Evolutionary conservation across 2,113 vertebrate genomes (phyloP), one percentile per base, ranked within the genome.

Genomic region (Benitochromis conjunctus): DNA sequence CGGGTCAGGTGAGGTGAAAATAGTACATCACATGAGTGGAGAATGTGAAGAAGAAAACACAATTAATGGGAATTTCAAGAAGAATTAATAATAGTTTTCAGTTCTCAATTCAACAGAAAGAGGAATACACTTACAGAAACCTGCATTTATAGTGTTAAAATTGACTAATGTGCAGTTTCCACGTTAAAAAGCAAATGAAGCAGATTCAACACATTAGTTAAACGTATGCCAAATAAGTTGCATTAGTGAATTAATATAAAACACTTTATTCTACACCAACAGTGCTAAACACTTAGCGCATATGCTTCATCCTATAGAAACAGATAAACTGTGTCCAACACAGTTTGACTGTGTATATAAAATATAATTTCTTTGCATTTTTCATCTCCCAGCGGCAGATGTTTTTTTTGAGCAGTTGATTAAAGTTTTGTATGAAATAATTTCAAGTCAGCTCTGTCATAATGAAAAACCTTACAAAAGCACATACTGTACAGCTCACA

Each of bases 401-500:
- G 16, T 7, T 81, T 88, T 79, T 91, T 69, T 76, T 48, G 41
- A 84, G 79, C 55, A 89, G 56, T 56, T 82, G 80, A 92, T 91
- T 89, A 76, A 86, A 85, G 46, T 86, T 66, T 91, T 88, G 62
- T 38, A 84, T 58, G 64, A 92, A 92, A 85, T 86, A 43, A 85
- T 92, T 94, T 86, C 2, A 79, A 88, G 76, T 85, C 85, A 88
- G 79, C 86, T 90, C 79, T 31, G 82, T 91, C 88, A 85, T 76
- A 84, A 76, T 54, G 83, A 86, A 86, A 92, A 86, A 86, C 69
- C 51, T 80, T 60, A 86, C 82, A 90, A 60, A 34, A 80, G 80
- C 88, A 88, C 9, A 38, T 54, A 51, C 41, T 80, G 81, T 71
- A 86, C 56, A 57, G 81, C 79, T 78, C 83, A 90, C 80, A 84